Conservation (phyloP, 2,888 invertebrate species). For the Lomographa bimaculata region DNA sequence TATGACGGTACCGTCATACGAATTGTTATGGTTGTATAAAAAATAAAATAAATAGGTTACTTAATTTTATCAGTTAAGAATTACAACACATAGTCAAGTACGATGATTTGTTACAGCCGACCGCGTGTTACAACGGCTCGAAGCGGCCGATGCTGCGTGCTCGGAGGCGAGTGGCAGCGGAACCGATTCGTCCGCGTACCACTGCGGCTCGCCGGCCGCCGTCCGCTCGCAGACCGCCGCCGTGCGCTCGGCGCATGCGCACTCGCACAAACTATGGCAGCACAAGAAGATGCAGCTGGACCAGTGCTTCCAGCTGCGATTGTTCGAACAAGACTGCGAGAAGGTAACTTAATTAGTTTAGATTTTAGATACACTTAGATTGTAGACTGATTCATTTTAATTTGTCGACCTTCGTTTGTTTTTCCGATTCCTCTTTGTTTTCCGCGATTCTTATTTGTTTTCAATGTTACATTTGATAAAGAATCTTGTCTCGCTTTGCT, state of each 20-base stretch:
- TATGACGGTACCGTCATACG: no score
- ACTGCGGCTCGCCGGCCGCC: constrained; percentile 87
- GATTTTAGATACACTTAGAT: no score
- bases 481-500: constrained; percentile 21
- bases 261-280: constrained; percentile 96
- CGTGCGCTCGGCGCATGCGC: constrained; percentile 94
- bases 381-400: no score
- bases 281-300: constrained; percentile 97
- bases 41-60: no score
- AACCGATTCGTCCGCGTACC: constrained; percentile 88
- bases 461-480: no score
- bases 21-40: no score
- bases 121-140: constrained; percentile 85
- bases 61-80: no score
- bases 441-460: neutral
- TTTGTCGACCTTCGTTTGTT: no score
- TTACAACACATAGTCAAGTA: no score
- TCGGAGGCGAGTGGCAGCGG: constrained; percentile 86
- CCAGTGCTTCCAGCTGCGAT: constrained; percentile 96
- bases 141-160: constrained; percentile 74
- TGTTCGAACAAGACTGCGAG: constrained; percentile 98
- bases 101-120: constrained; percentile 88
- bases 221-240: constrained; percentile 93
- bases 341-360: constrained; percentile 86
- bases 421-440: neutral